phyloP scores from a whole-genome alignment of 1,140 invertebrate species.

The Helicoverpa zea region DNA sequence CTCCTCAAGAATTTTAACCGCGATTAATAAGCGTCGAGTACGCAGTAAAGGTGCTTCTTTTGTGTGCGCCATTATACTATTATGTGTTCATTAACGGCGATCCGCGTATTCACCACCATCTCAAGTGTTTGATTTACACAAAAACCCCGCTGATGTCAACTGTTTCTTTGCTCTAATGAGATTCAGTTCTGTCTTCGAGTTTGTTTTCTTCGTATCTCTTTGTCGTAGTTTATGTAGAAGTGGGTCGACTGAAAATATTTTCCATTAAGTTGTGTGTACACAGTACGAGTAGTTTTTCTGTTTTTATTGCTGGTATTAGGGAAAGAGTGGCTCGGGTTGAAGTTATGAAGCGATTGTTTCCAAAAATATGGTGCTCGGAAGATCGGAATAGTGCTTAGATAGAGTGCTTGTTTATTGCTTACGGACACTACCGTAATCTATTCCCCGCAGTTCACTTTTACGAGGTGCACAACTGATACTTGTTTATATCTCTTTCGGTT shows the following conservation, averaged over 20 bases:
- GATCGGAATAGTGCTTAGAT: constrained; percentile 9
- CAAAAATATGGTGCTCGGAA: neutral
- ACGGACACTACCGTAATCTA: neutral
- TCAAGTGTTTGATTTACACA: constrained; percentile 37
- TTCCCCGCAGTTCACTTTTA: constrained; percentile 26
- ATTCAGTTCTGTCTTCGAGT: constrained; percentile 36
- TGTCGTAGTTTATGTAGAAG: constrained; percentile 30
- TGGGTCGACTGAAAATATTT: constrained; percentile 19
- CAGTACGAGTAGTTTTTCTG: neutral
- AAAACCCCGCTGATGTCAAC: constrained; percentile 24
- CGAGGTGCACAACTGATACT: constrained; percentile 18
- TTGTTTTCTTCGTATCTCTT: constrained; percentile 38
- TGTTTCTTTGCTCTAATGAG: constrained; percentile 36
- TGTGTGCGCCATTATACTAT: constrained; percentile 14
- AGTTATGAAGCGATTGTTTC: neutral
- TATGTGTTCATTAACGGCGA: neutral
- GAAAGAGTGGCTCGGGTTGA: neutral
- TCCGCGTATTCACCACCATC: neutral
- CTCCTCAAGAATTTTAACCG: constrained; percentile 47
- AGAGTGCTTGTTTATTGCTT: constrained; percentile 17
- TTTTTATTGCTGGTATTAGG: neutral
- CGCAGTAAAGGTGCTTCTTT: constrained; percentile 29
- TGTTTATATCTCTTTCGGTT: constrained; percentile 5
- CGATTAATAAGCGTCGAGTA: constrained; percentile 48
- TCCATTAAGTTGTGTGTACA: constrained; percentile 12